Evolutionary conservation across 2,888 invertebrate genomes (phyloP), one percentile per base, ranked within the genome.

Genomic region (Synanthedon formicaeformis): DNA sequence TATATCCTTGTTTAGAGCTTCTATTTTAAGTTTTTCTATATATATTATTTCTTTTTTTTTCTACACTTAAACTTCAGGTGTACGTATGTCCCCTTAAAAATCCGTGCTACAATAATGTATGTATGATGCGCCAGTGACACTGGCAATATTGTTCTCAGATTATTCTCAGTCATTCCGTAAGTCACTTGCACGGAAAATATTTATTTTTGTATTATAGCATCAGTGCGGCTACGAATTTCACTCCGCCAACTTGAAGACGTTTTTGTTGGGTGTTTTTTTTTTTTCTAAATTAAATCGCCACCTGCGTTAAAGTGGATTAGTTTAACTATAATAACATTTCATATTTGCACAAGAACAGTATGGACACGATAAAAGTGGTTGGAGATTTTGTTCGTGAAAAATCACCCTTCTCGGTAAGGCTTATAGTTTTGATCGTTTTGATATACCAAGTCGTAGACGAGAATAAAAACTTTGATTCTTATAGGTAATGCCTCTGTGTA

Each of bases 331-430:
- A 2, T 34, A 10, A 34, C 8, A 3, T 10, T 34, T 34, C 34
- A 10, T 34, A 34, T 34, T 34, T 34, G 34, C 34, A 34, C 34
- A 34, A 8, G 34, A 34, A 34, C 8, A 10, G 1, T 34, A 88
- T 88, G 88, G 81, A 86, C 59, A 78, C 81, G 0, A 79, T 88
- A 40, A 86, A 75, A 71, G 80, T 83, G 6, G 82, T 86, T 11
- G 80, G 81, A 6, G 85, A 82, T 18, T 87, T 71, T 60, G 84
- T 88, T 0, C 73, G 73, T 52, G 85, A 86, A 50, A 71, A 66
- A 50, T 86, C 86, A 0, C 86, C 85, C 0, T 86, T 88, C 69
- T 82, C 85, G 67, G 88, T 88, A 61, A 81, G 75, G 72, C 48
- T 16, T 16, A 23, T 5, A 23, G n/a, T 45, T 45, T 45, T 34